Evolutionary conservation across 1,140 invertebrate genomes (phyloP), one percentile per base, ranked within the genome.

Genomic region (Euura lappo): DNA sequence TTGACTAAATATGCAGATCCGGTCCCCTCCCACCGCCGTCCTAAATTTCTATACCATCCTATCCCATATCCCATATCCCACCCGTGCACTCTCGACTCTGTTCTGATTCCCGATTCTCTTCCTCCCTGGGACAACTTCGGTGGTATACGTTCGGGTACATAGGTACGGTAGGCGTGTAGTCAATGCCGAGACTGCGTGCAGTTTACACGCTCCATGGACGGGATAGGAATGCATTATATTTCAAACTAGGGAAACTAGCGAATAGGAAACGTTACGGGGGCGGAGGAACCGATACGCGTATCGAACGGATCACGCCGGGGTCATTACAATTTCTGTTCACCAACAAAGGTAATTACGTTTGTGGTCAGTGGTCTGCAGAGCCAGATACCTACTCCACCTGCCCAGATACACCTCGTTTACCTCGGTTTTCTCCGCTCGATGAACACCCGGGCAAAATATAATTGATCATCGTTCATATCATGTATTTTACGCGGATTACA

Each of bases 1-100:
- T 79, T 80, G 75, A 72, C 78, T 75, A 76, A 78, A 79, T 80
- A 82, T 82, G 81, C 77, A 81, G 78, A 81, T 82, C 74, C 74
- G 75, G 7, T 28, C 66, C 8, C 13, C 28, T 28, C 28, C 28
- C 28, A 28, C 28, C 28, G 28, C 60, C 13, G 66, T 28, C 66
- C 60, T 13, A 13, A 13, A 44, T 67, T 28, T 67, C 66, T 2
- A 67, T 7, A 28, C 60, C 60, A 13, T 13, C 8, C 60, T 64
- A 10, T 10, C 8, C 60, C 8, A 64, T 10, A 64, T 64, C 8
- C 13, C 60, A 64, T 64, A 64, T 28, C 28, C 28, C 28, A 28
- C 28, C 28, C 28, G 28, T 28, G 28, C 28, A 28, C 28, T 28
- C 28, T 28, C 28, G 28, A 28, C 28, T 28, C 28, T 28, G 28